Base-by-base conservation (phyloP, 2,888 invertebrate genomes). In the Acanthococcus lagerstroemiae region DNA sequence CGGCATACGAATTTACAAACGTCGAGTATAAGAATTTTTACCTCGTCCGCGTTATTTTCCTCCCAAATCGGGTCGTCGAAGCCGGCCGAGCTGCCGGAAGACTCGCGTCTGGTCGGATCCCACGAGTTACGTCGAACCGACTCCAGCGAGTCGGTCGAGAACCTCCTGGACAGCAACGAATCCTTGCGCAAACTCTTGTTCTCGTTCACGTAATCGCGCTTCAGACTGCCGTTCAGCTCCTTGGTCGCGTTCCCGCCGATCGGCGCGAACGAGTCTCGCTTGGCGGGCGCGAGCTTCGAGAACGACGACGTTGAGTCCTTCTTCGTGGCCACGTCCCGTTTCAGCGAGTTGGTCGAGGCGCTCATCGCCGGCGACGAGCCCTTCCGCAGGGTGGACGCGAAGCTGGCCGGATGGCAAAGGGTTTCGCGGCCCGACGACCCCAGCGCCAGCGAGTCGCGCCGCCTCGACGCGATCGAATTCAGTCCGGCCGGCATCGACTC, bases 101-200 rank as follows among this genome's bases (percentile, higher is more conserved):
- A 82, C 15, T 83, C 82, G 68, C 84, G 78, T 69, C 84, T 79
- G 65, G 81, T 82, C 1, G 82, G 79, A 72, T 87, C 87, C 86
- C 85, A 87, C 55, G 83, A 83, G 72, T 82, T 82, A 69, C 86
- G 81, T 77, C 84, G 82, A 55, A 77, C 74, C 68, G 81, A 80
- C 72, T 87, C 87, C 75, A 88, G 74, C 1, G 87, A 87, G 75
- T 88, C 87, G 44, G 84, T 83, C 0, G 87, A 87, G 65, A 80
- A 80, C 68, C 81, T 77, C 76, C 48, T 78, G 76, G 45, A 56
- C 67, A 25, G 65, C 50, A 56, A 56, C n/a, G n/a, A 17, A 55
- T 79, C 76, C 72, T 84, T 69, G 9, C 87, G 87, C 65, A 80
- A 80, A 68, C 81, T 77, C 67, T 80, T 72, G 19, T 30, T 55